Percentiles rank a stretch among this genome's conserved stretches.
Conservation (phyloP, 2,888 invertebrate species). For the Melangyna quadrimaculata region DNA sequence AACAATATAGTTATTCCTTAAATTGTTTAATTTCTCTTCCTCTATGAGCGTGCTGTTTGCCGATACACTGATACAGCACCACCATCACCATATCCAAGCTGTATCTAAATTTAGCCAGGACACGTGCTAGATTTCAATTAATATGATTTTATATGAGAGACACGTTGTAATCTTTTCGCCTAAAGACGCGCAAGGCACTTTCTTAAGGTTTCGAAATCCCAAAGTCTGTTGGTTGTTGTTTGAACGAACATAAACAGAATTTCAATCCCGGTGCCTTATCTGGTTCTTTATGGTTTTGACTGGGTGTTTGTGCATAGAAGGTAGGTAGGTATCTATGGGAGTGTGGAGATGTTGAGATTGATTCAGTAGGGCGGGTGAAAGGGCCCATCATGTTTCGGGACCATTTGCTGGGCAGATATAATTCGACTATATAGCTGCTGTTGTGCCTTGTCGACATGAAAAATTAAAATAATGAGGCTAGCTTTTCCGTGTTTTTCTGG, state of each 20-base stretch:
- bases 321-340: too few species aligned
- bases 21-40: neutral
- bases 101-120: constrained; percentile 66
- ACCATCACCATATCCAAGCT: neutral
- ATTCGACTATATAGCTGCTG: neutral
- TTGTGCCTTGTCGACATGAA: constrained; percentile 58
- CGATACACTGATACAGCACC: constrained; percentile 10
- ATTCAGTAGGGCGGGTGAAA: constrained; percentile 52
- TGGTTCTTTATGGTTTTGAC: neutral
- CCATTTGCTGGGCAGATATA: constrained; percentile 28
- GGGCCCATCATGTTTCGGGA: constrained; percentile 44
- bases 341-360: constrained; percentile 26
- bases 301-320: neutral
- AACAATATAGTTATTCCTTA: neutral
- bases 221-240: constrained; percentile 39
- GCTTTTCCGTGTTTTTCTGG: constrained; percentile 68
- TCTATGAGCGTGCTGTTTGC: neutral
- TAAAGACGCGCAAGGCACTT: constrained; percentile 57
- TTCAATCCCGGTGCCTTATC: constrained; percentile 61
- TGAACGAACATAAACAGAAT: constrained; percentile 62
- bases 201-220: constrained; percentile 69
- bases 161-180: constrained; percentile 62
- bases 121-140: constrained; percentile 72
- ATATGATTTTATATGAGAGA: constrained; percentile 68
- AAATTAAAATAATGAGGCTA: constrained; percentile 69